Evolutionary conservation across 1,140 invertebrate genomes (phyloP).

Genomic region (Cepaea nemoralis): DNA sequence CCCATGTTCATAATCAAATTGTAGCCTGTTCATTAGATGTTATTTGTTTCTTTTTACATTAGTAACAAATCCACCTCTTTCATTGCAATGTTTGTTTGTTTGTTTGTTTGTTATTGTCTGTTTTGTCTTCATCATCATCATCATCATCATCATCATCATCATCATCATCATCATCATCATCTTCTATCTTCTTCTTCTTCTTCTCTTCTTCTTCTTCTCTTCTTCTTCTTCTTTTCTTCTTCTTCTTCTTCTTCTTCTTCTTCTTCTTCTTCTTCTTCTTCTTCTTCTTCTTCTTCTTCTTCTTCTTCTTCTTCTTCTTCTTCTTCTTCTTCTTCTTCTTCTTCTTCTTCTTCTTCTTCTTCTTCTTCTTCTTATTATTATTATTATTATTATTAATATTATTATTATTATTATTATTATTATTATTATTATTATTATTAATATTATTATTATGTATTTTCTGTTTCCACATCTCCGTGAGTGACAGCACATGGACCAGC

Average conservation of each 20-base stretch:
- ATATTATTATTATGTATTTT: too few species aligned
- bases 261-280: not conserved
- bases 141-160: too few species aligned
- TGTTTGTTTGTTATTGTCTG: too few species aligned
- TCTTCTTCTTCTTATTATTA: too few species aligned
- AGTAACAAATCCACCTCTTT: too few species aligned
- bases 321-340: not conserved
- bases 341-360: not conserved
- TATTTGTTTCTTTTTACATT: too few species aligned
- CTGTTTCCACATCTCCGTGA: too few species aligned
- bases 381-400: not conserved
- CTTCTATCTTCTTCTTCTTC: too few species aligned
- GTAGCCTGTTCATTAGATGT: not conserved
- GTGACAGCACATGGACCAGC: too few species aligned
- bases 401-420: not conserved
- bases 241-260: not conserved
- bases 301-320: not conserved
- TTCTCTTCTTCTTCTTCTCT: conserved; percentile 1
- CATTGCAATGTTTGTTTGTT: too few species aligned
- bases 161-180: too few species aligned
- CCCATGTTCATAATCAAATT: not conserved
- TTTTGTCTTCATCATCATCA: too few species aligned
- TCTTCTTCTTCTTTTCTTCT: not conserved
- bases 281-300: not conserved
- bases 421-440: not conserved